phyloP scores from a whole-genome alignment of 2,113 vertebrate genomes.

The Zosterops pallidus region DNA sequence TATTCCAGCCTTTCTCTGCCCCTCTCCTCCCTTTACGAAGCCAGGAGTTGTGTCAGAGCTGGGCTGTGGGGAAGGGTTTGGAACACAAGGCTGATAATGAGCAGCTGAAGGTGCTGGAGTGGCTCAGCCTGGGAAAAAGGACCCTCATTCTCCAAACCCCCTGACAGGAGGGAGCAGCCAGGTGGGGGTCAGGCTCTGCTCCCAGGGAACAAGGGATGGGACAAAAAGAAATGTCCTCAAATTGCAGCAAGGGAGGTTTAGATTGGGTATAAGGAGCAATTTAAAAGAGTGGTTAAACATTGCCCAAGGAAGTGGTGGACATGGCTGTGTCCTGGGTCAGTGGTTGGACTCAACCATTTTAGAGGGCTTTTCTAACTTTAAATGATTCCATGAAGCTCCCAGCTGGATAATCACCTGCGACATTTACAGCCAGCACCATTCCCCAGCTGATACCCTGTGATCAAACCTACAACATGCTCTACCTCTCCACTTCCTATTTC shows the following conservation, averaged over 20 bases:
- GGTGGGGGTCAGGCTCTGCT: not conserved
- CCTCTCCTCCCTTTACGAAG: not conserved
- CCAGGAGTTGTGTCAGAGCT: not conserved
- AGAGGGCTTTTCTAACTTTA: not conserved
- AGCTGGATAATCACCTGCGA: not conserved
- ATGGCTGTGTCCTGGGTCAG: not conserved
- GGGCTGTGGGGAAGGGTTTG: not conserved
- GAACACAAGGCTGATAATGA: not conserved
- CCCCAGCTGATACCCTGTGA: fast-evolving
- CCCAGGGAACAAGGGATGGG: not conserved
- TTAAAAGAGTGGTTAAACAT: not conserved
- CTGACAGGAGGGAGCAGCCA: not conserved
- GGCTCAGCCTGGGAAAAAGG: not conserved
- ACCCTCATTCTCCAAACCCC: not conserved
- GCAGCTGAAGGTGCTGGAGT: not conserved
- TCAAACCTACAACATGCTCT: not conserved
- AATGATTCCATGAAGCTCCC: not conserved
- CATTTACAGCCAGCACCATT: not conserved
- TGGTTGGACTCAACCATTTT: not conserved
- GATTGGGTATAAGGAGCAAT: not conserved
- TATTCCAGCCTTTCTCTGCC: not conserved
- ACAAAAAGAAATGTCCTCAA: not conserved
- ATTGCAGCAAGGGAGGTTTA: not conserved
- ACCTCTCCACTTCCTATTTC: not conserved
- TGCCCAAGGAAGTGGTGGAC: not conserved